A percentile compares a stretch with the other conserved stretches of the same genome.
Evolutionary conservation across 2,797 vertebrate genomes (phyloP).

Genomic region (Channa striata): DNA sequence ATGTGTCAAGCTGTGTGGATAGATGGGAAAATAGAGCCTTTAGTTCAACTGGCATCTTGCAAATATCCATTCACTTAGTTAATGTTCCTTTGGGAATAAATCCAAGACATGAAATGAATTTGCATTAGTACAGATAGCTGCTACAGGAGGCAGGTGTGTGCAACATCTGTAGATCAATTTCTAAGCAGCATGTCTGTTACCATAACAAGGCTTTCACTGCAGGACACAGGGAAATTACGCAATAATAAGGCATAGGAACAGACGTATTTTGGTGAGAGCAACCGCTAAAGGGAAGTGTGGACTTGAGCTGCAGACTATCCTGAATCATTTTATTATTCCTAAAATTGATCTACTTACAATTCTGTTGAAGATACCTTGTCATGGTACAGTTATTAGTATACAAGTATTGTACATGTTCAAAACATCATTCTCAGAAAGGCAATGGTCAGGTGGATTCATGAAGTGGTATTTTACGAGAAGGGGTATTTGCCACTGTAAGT

Average conservation of each 20-base stretch:
- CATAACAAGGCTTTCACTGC: slow-evolving; percentile 18
- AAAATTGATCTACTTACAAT: slow-evolving; percentile 60
- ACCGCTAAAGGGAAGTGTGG: slow-evolving; percentile 31
- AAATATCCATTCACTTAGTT: slow-evolving; percentile 7
- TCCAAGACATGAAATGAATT: neutral
- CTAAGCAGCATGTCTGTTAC: slow-evolving; percentile 31
- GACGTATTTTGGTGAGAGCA: slow-evolving; percentile 27
- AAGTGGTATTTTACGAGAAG: slow-evolving; percentile 24
- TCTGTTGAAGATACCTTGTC: slow-evolving; percentile 55
- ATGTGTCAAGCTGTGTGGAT: neutral
- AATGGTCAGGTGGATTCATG: slow-evolving; percentile 37
- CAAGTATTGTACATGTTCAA: slow-evolving; percentile 56
- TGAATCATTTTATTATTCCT: slow-evolving; percentile 69
- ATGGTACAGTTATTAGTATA: slow-evolving; percentile 43
- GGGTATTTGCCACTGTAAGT: slow-evolving; percentile 27
- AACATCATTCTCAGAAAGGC: slow-evolving; percentile 44
- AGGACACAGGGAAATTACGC: slow-evolving; percentile 22
- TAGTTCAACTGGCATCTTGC: neutral
- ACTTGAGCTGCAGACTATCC: slow-evolving; percentile 36
- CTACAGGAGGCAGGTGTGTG: slow-evolving; percentile 10
- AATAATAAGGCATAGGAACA: slow-evolving; percentile 52
- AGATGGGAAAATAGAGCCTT: neutral
- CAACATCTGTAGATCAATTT: slow-evolving; percentile 19
- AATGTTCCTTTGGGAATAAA: slow-evolving; percentile 1
- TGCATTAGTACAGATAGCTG: slow-evolving; percentile 11